A percentile compares a stretch with the other conserved stretches of the same genome.
Conservation (phyloP, 2,113 vertebrate genomes). For the Rynchops niger region DNA sequence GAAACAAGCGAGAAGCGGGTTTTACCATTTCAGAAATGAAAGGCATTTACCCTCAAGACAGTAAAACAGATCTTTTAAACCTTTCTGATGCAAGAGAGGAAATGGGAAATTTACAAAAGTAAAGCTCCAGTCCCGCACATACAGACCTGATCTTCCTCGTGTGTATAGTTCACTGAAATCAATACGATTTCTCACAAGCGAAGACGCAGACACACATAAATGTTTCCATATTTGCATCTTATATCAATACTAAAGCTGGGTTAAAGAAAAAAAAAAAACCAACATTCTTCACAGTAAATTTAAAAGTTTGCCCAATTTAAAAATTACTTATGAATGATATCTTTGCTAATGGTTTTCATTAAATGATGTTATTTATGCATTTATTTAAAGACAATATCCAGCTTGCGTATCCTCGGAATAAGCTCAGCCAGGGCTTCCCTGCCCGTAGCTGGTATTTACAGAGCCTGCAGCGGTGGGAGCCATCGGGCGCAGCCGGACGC, state of each 20-base stretch:
- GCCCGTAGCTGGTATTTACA: not conserved
- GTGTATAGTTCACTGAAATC: not conserved
- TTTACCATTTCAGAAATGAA: slow-evolving; percentile 44
- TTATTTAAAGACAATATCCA: not conserved
- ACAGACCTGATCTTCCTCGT: not conserved
- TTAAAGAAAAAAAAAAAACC: not conserved
- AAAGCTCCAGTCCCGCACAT: not conserved
- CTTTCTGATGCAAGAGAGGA: slow-evolving; percentile 7
- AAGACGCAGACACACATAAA: not conserved
- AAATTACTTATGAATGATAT: not conserved
- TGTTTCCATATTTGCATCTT: not conserved
- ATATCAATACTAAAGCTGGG: not conserved
- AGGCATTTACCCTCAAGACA: slow-evolving; percentile 57
- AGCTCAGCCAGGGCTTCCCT: not conserved
- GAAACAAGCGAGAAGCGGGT: not conserved
- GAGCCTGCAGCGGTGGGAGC: not conserved
- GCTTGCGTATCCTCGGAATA: not conserved
- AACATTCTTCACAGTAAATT: not conserved
- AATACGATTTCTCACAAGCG: not conserved
- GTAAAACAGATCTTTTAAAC: slow-evolving; percentile 30
- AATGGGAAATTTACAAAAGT: slow-evolving; percentile 13
- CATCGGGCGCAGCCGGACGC: fast-evolving
- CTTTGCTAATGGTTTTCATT: not conserved
- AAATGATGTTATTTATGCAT: not conserved
- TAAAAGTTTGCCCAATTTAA: not conserved